Percentiles rank a stretch among this genome's conserved stretches.
Evolutionary conservation across 1,140 invertebrate species (phyloP).

Genomic region (Lutraria rhynchaena): DNA sequence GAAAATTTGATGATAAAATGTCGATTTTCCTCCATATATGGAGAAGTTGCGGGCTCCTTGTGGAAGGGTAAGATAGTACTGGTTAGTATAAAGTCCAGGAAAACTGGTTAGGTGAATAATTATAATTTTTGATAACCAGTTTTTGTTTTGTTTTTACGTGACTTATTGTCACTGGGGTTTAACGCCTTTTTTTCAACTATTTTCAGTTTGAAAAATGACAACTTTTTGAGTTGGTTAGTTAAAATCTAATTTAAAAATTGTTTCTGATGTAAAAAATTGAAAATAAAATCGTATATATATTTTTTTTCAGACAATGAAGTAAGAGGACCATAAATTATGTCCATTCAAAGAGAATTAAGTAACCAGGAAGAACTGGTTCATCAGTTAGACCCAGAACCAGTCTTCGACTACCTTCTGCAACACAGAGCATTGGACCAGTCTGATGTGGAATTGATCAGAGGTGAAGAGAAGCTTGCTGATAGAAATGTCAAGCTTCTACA

Average conservation of each 20-base stretch:
- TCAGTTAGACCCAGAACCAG: conserved; percentile 77
- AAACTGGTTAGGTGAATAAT: too few relatives aligned
- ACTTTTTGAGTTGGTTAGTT: neutral
- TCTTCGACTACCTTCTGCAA: conserved; percentile 79
- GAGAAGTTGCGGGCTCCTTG: too few relatives aligned
- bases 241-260: neutral
- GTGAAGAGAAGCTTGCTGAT: conserved; percentile 66
- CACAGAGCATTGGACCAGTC: conserved; percentile 76
- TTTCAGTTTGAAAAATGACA: neutral
- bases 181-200: neutral
- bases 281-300: neutral
- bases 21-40: too few relatives aligned
- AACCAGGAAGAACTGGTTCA: conserved; percentile 75
- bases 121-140: too few relatives aligned
- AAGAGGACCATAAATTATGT: conserved; percentile 24
- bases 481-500: conserved; percentile 75
- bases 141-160: too few relatives aligned
- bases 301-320: conserved; percentile 9
- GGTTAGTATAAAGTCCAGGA: too few relatives aligned
- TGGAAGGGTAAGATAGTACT: too few relatives aligned
- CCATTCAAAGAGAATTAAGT: conserved; percentile 61
- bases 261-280: neutral
- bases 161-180: neutral
- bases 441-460: conserved; percentile 64
- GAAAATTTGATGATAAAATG: too few relatives aligned